Evolutionary conservation across 2,113 vertebrate species (phyloP).

Genomic region (Colinus virginianus): DNA sequence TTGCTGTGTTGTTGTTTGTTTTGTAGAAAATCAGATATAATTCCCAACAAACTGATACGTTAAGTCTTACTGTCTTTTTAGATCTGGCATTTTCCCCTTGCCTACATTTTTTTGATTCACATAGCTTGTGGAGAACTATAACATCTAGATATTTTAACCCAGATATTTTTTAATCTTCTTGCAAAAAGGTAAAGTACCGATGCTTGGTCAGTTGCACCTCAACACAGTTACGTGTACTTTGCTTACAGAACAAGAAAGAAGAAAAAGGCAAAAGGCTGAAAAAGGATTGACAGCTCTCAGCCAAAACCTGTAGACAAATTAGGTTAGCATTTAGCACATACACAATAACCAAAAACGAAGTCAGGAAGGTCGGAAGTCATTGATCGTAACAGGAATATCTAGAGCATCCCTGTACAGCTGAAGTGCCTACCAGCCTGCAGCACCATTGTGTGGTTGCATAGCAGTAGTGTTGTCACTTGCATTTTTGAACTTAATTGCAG

Average conservation of each 20-base stretch:
- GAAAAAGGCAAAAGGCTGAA: background rate
- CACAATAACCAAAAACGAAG: background rate
- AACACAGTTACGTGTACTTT: background rate
- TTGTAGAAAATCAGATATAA: background rate
- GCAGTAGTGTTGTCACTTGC: background rate
- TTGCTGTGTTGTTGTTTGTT: background rate
- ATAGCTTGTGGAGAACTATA: background rate
- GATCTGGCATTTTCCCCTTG: background rate
- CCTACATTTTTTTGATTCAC: background rate
- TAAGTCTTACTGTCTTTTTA: background rate
- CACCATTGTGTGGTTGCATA: background rate
- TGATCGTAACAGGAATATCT: background rate
- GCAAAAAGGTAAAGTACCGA: background rate
- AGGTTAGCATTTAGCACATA: background rate
- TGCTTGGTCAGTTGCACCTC: background rate
- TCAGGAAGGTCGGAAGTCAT: background rate
- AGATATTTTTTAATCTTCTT: background rate
- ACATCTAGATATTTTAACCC: background rate
- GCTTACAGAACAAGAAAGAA: background rate
- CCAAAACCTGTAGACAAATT: background rate
- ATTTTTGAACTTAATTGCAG: background rate
- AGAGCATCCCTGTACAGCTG: background rate
- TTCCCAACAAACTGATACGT: background rate
- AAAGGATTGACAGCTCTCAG: background rate
- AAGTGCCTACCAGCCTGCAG: background rate